A percentile compares a stretch with the other conserved stretches of the same genome.
Evolutionary conservation across 2,113 vertebrate species (phyloP).

Genomic region (Diadophis punctatus): DNA sequence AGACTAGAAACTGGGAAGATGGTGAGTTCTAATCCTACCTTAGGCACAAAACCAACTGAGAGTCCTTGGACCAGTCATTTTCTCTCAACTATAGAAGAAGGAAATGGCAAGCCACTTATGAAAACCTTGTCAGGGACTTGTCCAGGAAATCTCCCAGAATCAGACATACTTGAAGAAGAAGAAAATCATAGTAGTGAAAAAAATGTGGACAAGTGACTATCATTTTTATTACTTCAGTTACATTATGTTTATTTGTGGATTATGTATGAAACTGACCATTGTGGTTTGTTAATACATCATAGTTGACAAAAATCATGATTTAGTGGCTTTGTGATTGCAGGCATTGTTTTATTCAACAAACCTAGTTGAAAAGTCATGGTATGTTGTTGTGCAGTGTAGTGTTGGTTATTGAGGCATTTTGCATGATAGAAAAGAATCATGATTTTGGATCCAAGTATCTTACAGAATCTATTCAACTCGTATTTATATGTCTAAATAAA

Average conservation of each 20-base stretch:
- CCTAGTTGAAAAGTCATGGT: not conserved
- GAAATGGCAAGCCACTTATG: not conserved
- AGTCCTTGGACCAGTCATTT: not conserved
- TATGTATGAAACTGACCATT: not conserved
- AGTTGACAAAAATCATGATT: not conserved
- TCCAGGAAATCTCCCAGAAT: not conserved
- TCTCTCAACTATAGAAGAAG: not conserved
- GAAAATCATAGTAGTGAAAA: not conserved
- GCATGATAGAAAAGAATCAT: not conserved
- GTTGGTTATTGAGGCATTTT: not conserved
- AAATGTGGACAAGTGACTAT: not conserved
- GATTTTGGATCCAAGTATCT: not conserved
- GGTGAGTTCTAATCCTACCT: not conserved
- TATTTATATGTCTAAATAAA: not conserved
- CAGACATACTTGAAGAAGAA: not conserved
- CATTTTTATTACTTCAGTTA: not conserved
- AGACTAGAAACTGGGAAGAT: not conserved
- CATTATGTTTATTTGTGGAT: not conserved
- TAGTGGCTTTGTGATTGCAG: not conserved
- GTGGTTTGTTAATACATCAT: not conserved
- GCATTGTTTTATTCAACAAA: not conserved
- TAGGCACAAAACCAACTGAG: not conserved
- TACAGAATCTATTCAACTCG: not conserved
- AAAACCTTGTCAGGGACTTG: not conserved
- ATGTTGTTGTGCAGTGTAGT: not conserved